phyloP scores from a whole-genome alignment of 2,888 invertebrate species.

The Aricia artaxerxes region DNA sequence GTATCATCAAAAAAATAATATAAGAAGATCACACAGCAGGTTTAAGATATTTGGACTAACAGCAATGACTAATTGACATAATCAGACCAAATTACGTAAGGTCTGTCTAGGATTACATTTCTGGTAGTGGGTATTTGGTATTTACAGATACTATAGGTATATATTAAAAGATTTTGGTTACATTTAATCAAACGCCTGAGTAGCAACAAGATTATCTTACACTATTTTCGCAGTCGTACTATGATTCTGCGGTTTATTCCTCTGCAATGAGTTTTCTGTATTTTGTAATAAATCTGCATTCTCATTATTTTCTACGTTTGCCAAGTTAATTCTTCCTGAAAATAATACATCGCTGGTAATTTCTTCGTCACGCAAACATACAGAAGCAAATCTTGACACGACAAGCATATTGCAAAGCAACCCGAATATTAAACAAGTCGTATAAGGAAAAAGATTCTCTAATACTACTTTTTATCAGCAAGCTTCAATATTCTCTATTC shows the following conservation, averaged over 20 bases:
- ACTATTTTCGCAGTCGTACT: slow-evolving; percentile 6
- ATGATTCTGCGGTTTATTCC: neutral
- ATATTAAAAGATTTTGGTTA: neutral
- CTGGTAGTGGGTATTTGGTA: too few species aligned
- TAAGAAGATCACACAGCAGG: too few species aligned
- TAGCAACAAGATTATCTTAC: neutral
- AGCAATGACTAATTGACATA: too few species aligned
- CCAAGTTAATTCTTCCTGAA: slow-evolving; percentile 39
- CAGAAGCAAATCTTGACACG: neutral
- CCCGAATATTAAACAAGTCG: neutral
- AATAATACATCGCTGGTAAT: neutral
- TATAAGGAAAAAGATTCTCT: neutral
- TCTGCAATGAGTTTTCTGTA: slow-evolving; percentile 37
- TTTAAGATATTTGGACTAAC: too few species aligned
- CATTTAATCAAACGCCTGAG: neutral
- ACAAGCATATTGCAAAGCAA: neutral
- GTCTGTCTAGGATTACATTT: neutral
- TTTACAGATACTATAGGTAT: neutral
- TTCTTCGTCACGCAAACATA: neutral
- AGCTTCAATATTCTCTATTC: neutral
- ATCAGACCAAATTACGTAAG: neutral
- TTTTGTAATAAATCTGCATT: slow-evolving; percentile 51
- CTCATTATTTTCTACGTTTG: slow-evolving; percentile 48
- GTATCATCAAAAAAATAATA: too few species aligned
- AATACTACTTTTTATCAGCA: neutral